Base-by-base conservation (phyloP, 2,888 invertebrate species). In the Agrotis exclamationis region DNA sequence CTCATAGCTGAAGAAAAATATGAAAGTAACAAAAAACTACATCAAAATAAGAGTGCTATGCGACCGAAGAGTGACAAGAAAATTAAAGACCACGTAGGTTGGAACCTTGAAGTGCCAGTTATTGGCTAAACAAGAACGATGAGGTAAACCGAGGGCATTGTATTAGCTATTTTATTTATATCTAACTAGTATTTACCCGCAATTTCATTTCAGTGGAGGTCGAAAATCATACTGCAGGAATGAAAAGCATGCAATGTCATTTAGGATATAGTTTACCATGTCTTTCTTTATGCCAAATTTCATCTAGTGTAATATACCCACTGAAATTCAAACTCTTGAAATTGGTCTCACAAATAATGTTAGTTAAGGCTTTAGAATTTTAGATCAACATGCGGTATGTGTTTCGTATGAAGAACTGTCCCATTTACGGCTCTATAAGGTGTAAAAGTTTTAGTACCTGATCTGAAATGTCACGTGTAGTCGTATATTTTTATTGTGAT, bases 381-480 rank as follows among this genome's bases (percentile, higher is more conserved):
- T 51, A 51, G 45, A 51, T 76, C 66, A 53, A 60, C 53, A 16
- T 28, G 57, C 50, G 28, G 13, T 14, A 51, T 18, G 18, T 54
- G 39, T 53, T 47, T 66, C 24, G 18, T 56, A 57, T 57, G 60
- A 68, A 22, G 60, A 69, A 50, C 24, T 67, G 73, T 28, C 54
- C 51, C 20, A 18, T 62, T 63, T 67, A 67, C 62, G 53, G 39
- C 16, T 63, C 48, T 58, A 64, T 79, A 20, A 45, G 56, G 68
- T 68, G 74, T 79, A 45, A 77, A 79, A 67, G 18, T 64, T 79
- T 68, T 74, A 76, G 53, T 79, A 58, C 24, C 51, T 7, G 69
- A 63, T 68, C 68, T 39, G 56, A 63, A 74, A 74, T 48, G 47
- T 45, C 60, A 58, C 50, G 45, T 53, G 47, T 50, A 33, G 57